Base-by-base conservation (phyloP, 2,888 invertebrate genomes). In the Drosophila algonquin region DNA sequence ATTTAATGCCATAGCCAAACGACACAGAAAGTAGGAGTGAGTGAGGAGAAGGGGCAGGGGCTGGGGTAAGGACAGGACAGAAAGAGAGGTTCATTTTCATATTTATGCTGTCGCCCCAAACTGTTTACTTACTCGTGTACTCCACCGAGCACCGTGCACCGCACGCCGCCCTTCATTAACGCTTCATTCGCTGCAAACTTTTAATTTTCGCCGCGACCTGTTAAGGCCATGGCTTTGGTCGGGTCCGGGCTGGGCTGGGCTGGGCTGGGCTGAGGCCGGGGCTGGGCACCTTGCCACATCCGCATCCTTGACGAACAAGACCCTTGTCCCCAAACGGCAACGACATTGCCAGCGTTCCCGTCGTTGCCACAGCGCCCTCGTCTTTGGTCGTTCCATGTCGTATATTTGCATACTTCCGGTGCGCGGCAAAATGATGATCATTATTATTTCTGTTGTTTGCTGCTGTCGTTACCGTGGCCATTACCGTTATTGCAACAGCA, bases 391-490 rank as follows among this genome's bases (percentile, higher is more conserved):
- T 71, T 79, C 61, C 40, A 54, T 53, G 65, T 68, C 82, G 77
- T 83, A 71, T 89, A 89, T 86, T 86, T 86, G 90, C 85, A 86
- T 89, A 86, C 89, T 86, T 86, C 85, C 90, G 81, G 79, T 69
- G 69, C 86, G 80, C 89, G 84, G 87, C 89, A 72, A 89, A 89
- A 82, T 82, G 82, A 82, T 82, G 87, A 82, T 89, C 82, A 82
- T 82, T 82, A 82, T 82, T 82, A 89, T 82, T 89, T 84, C 79
- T 84, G 82, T 81, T 82, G 89, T 84, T 82, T 89, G 81, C 81
- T 67, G 76, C 78, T 72, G 86, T 89, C 88, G 89, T 87, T 88
- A 89, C 89, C 81, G 89, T 87, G 69, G 65, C 83, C 84, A 88
- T 85, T 89, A 84, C 78, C 85, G 87, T 89, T 85, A 86, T 89